Base-by-base conservation (phyloP, 2,113 vertebrate genomes). In the Otus sunia region DNA sequence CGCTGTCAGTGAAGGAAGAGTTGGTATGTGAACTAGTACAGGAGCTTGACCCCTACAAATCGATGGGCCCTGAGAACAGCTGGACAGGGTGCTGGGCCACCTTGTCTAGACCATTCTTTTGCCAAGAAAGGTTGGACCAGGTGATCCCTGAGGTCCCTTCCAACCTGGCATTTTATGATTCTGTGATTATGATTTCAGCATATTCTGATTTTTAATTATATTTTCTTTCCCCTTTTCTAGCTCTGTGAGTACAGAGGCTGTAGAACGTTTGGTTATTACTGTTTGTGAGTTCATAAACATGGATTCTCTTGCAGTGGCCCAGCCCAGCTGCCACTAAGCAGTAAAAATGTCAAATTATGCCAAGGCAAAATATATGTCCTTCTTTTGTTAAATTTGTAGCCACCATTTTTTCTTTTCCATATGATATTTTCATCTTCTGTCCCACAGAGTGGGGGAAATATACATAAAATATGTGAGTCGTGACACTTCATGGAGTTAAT, bases 401-500 rank as follows among this genome's bases (percentile, higher is more conserved):
- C 92, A 79, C 27, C 30, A 19, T 62, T 84, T 95, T 90, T 96
- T 83, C 74, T 96, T 94, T 94, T 75, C 66, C 6, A 5, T 77
- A 89, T 77, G 68, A 62, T 49, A 84, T 93, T 90, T 91, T 91
- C 81, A 74, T 94, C 67, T 92, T 90, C 53, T 88, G 64, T 85
- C 78, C 91, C 91, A 80, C 63, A 75, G 81, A 93, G 85, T 76
- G 45, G 45, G 45, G 45, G 45, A 47, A 47, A 75, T 62, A 66
- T 78, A 60, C 49, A 85, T 89, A 94, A 94, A 97, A 82, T 97
- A 95, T 66, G 47, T 68, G 87, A 95, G 76, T 92, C 2, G 36
- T 90, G 85, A 89, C 92, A 90, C 63, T 53, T 95, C 90, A 86
- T 14, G 15, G 86, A 93, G 93, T 95, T 97, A 96, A 95, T 97